A percentile compares a stretch with the other conserved stretches of the same genome.
phyloP scores from a whole-genome alignment of 2,113 vertebrate genomes.

The Holacanthus passer region DNA sequence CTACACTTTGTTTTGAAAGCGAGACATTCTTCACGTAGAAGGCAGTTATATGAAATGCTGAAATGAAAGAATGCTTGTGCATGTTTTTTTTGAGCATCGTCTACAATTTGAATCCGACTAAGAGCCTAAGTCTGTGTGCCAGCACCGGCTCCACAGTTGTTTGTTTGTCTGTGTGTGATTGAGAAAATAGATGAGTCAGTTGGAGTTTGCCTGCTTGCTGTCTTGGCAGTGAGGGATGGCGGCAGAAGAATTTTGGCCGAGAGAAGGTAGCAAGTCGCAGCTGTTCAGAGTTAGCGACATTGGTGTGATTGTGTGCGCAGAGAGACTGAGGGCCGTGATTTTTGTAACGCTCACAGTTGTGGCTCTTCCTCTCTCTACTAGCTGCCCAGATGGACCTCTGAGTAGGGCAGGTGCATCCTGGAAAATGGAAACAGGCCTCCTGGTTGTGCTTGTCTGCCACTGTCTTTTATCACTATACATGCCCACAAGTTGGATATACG shows the following conservation, averaged over 20 bases:
- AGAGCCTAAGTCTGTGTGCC: constrained; percentile 13
- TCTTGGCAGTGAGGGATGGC: constrained; percentile 63
- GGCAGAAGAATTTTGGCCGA: constrained; percentile 72
- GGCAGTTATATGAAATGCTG: constrained; percentile 32
- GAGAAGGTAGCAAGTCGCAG: constrained; percentile 61
- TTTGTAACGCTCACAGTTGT: constrained; percentile 50
- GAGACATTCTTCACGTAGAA: constrained; percentile 32
- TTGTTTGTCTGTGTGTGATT: constrained; percentile 56
- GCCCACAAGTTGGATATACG: background rate
- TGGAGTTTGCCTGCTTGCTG: constrained; percentile 61
- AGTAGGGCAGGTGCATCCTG: constrained; percentile 68
- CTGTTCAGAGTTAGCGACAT: constrained; percentile 67
- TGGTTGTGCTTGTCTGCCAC: constrained; percentile 26
- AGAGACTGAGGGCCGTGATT: constrained; percentile 29
- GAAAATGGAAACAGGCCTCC: constrained; percentile 39
- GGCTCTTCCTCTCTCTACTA: constrained; percentile 30
- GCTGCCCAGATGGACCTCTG: constrained; percentile 43
- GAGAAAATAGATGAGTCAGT: constrained; percentile 70
- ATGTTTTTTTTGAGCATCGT: background rate
- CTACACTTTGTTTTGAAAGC: constrained; percentile 51
- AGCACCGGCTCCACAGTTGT: constrained; percentile 42
- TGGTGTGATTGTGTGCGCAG: constrained; percentile 60
- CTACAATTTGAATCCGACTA: constrained; percentile 29
- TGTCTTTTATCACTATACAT: constrained; percentile 7
- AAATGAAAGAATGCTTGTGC: constrained; percentile 37